A percentile compares a stretch with the other conserved stretches of the same genome.
Evolutionary conservation across 2,113 vertebrate genomes (phyloP).

Genomic region (Fregata magnificens): DNA sequence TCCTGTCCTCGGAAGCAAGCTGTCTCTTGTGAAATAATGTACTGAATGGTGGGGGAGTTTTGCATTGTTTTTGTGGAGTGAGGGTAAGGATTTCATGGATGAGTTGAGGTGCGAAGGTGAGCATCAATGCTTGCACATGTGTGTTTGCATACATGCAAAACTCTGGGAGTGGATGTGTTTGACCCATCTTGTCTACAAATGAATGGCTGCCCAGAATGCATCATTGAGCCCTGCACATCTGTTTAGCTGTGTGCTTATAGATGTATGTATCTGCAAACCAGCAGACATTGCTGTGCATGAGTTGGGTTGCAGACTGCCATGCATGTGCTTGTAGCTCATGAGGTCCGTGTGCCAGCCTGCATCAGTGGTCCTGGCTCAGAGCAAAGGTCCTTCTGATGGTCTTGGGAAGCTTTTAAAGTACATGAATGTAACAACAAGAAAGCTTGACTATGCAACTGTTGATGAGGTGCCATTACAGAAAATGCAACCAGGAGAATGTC

Average conservation of each 20-base stretch:
- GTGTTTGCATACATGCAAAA: too few species aligned
- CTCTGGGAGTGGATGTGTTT: neutral
- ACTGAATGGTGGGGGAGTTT: neutral
- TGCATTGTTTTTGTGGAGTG: neutral
- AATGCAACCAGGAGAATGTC: neutral
- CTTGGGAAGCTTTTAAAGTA: neutral
- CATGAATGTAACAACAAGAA: neutral
- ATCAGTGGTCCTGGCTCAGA: neutral
- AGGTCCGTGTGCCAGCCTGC: neutral
- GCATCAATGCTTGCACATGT: neutral
- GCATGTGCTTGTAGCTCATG: neutral
- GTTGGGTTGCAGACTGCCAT: neutral
- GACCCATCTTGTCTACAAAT: neutral
- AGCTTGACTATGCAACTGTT: neutral
- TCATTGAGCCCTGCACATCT: neutral
- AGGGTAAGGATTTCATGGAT: neutral
- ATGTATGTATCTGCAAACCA: neutral
- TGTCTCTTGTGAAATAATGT: neutral
- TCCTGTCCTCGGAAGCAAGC: neutral
- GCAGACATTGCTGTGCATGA: neutral
- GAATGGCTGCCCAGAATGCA: neutral
- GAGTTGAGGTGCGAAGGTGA: neutral
- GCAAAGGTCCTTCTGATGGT: neutral
- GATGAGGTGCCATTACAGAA: neutral
- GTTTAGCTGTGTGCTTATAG: neutral